Percentiles rank a stretch among this genome's conserved stretches.
Conservation (phyloP, 1,140 invertebrate species). For the Drosophila sechellia region DNA sequence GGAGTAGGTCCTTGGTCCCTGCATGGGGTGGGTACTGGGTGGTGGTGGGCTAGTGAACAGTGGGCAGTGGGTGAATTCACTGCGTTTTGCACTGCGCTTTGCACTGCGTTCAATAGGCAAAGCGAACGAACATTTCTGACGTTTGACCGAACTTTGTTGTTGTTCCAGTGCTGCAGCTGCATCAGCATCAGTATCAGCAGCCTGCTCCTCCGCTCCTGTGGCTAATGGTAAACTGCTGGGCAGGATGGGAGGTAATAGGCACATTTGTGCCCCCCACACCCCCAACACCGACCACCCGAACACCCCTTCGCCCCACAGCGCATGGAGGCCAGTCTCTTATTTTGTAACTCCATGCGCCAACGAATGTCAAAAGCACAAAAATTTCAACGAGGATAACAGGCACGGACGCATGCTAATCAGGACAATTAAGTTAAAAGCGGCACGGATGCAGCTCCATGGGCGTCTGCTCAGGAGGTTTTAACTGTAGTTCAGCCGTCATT, state of each 20-base stretch:
- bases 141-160: slow-evolving; percentile 75
- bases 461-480: background rate
- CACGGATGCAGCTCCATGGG: slow-evolving; percentile 5
- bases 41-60: background rate
- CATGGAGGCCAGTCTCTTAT: slow-evolving; percentile 34
- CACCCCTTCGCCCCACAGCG: background rate
- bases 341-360: slow-evolving; percentile 31
- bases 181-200: background rate
- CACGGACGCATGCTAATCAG: slow-evolving; percentile 39
- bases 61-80: slow-evolving; percentile 13
- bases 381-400: slow-evolving; percentile 37
- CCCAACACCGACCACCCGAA: background rate
- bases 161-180: slow-evolving; percentile 39
- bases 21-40: background rate
- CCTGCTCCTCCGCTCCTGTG: slow-evolving; percentile 22
- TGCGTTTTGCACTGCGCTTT: slow-evolving; percentile 30
- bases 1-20: slow-evolving; percentile 11
- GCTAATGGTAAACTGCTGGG: slow-evolving; percentile 41
- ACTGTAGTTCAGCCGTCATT: background rate
- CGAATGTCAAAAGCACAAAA: slow-evolving; percentile 45
- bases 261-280: slow-evolving; percentile 36
- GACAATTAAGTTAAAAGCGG: slow-evolving; percentile 50
- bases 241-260: slow-evolving; percentile 45
- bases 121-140: slow-evolving; percentile 60
- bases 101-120: slow-evolving; percentile 55